Base-by-base conservation (phyloP, 1,140 invertebrate species). In the Bradysia coprophila region DNA sequence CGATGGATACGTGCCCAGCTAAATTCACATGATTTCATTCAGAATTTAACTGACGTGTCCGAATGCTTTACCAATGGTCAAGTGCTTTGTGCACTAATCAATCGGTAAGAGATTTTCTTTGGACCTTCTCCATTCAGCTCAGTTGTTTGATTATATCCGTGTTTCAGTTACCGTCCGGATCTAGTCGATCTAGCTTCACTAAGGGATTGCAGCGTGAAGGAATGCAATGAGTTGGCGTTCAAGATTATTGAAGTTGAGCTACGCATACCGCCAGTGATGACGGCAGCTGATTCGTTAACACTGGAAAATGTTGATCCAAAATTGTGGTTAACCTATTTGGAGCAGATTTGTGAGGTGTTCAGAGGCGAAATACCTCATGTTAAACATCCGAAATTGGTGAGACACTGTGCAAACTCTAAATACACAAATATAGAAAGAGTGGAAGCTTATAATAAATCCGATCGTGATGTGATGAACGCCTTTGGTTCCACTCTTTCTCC, bases 321-420 rank as follows among this genome's bases (percentile, higher is more conserved):
- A 21, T 66, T 71, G 2, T 80, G 89, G 73, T 69, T 86, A 31
- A 76, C 78, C 34, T 93, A 92, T 56, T 63, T 92, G 33, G 78
- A 83, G n/a, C 81, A 88, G 67, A 73, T 92, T 47, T 89, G 86
- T 57, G 79, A 89, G 53, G 69, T 72, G 38, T 87, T 88, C 57
- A 69, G 78, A 44, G 78, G 81, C 45, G 81, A 86, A 65, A 84
- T 87, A 51, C 83, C 83, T 11, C 75, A 81, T 51, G 72, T 82
- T 38, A 81, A 81, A 57, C 76, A 82, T 65, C 72, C 74, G 19
- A 79, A 79, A 68, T 62, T 79, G 66, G 76, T 79, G 63, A 69
- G 62, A 31, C 8, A 9, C n/a, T 31, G n/a, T n/a, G n/a, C n/a
- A n/a, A n/a, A n/a, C n/a, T n/a, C n/a, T n/a, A n/a, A n/a, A n/a